Base-by-base conservation (phyloP, 2,797 vertebrate species). In the Hozukius guyotensis region DNA sequence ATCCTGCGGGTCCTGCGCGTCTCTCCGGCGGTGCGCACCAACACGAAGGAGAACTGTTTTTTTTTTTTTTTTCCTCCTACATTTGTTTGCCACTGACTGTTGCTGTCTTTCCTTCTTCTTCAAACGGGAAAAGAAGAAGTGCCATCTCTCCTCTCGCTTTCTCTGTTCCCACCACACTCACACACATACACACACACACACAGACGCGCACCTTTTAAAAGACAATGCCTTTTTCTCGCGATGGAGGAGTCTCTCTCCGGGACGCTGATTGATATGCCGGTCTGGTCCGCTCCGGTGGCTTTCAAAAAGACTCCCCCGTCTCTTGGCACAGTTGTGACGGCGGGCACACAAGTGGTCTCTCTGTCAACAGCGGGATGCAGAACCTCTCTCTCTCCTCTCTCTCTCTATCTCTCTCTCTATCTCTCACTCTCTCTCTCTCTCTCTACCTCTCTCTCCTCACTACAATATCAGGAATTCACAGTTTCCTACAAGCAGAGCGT, bases 191-290 rank as follows among this genome's bases (percentile, higher is more conserved):
- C 27, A 3, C 62, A 32, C 25, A 1, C 67, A 18, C 49, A n/a
- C 61, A 4, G 55, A 36, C 53, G 32, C 69, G 24, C 72, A 65
- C 80, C 72, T 52, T 18, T 11, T 42, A 42, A 18, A 57, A 84
- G 75, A 87, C 78, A 81, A 86, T 81, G 88, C 69, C 75, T 75
- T 82, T 82, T 83, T 67, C 61, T 78, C 70, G 59, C 56, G 65
- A 42, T 46, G 42, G 66, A 85, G 67, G 75, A 79, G 71, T 61
- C 60, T 83, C 89, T 90, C 79, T 66, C 76, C 83, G 79, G 89
- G 87, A 88, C 90, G 83, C 93, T 96, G 93, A 92, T 96, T 96
- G 94, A 94, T 95, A 96, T 96, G 96, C 96, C 87, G 91, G 87
- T 92, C 93, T 81, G 92, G 92, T 96, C 90, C 87, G 83, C 91